These are phyloP conservation scores for Menidia menidia DNA, from an alignment of 2,797 vertebrate genomes.

Conservation along the genomic window DNA sequence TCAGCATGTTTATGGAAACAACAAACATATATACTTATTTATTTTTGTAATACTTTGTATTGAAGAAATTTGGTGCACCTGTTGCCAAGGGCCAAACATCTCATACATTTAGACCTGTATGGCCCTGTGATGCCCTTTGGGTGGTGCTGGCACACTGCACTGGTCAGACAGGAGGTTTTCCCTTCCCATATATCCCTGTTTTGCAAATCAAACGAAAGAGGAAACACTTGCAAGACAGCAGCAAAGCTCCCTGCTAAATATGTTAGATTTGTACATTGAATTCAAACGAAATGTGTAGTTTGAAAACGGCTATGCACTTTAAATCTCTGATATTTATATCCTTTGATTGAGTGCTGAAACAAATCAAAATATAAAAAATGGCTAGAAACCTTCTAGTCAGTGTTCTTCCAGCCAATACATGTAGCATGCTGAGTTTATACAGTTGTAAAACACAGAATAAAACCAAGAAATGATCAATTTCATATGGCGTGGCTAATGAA, in stretches of 20 bases:
- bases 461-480: no score
- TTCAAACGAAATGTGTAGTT: constrained; percentile 15
- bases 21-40: no score
- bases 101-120: constrained; percentile 23
- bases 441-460: background rate
- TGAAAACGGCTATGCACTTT: background rate
- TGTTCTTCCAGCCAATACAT: no score
- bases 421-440: background rate
- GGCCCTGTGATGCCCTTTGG: constrained; percentile 49
- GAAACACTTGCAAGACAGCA: constrained; percentile 27
- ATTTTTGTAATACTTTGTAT: no score
- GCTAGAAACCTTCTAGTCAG: no score
- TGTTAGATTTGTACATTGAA: constrained; percentile 21
- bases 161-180: constrained; percentile 26
- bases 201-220: constrained; percentile 34
- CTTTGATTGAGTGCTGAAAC: background rate
- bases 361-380: background rate
- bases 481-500: constrained; percentile 1
- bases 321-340: constrained; percentile 12
- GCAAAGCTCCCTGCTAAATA: background rate
- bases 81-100: background rate
- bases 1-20: no score
- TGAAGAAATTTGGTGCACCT: no score
- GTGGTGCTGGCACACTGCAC: constrained; percentile 60
- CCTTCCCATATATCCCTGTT: constrained; percentile 19